Evolutionary conservation across 2,888 invertebrate species (phyloP).

Genomic region (Ennomos quercinarius): DNA sequence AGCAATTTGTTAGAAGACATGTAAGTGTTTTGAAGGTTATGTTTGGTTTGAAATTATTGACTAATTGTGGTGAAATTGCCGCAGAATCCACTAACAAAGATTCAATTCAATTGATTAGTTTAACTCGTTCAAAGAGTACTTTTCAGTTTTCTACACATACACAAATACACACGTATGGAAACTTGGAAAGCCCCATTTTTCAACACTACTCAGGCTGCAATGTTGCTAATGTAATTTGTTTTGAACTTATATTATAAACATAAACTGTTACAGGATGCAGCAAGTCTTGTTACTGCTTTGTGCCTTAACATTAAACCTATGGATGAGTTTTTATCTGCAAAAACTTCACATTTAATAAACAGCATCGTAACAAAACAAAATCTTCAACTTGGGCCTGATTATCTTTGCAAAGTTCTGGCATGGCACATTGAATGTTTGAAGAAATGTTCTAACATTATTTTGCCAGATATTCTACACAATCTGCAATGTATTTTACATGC

Average conservation of each 20-base stretch:
- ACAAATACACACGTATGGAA: no score
- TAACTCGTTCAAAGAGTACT: no score
- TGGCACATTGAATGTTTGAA: constrained; percentile 78
- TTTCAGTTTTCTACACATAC: no score
- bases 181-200: no score
- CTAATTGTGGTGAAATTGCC: no score
- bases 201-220: no score
- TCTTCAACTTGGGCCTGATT: constrained; percentile 65
- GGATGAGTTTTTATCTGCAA: constrained; percentile 83
- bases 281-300: constrained; percentile 61
- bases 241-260: no score
- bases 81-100: no score
- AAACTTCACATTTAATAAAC: constrained; percentile 84
- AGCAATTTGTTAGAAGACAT: constrained; percentile 73
- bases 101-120: constrained; percentile 8
- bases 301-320: constrained; percentile 70
- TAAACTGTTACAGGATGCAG: constrained; percentile 65
- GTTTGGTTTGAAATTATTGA: constrained; percentile 12
- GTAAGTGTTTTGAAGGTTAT: constrained; percentile 60
- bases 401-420: constrained; percentile 62
- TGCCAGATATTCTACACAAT: constrained; percentile 75
- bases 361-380: constrained; percentile 84
- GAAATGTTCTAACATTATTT: constrained; percentile 68
- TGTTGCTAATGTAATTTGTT: no score
- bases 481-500: constrained; percentile 69